Evolutionary conservation across 2,797 vertebrate species (phyloP), one percentile per base, ranked within the genome.

Genomic region (Schizopygopsis malacanthus): DNA sequence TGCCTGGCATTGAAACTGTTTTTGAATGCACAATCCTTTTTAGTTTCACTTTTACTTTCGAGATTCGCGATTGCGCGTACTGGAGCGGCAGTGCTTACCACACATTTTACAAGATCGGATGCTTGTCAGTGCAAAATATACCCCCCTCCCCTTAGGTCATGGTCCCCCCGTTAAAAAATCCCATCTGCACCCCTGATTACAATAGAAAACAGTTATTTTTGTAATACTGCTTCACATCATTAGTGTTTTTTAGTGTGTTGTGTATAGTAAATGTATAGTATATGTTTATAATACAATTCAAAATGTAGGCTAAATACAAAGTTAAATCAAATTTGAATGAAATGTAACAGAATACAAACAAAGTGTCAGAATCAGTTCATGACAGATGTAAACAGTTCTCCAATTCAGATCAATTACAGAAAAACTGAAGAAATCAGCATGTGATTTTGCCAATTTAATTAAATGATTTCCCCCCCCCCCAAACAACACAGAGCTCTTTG

Each of bases 401-500:
- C 5, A n/a, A 67, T 76, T 65, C 59, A 83, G 20, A n/a, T 83
- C 28, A 76, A 13, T 63, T 63, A 83, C 43, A 11, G 20, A 56
- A 33, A 15, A 75, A 61, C 52, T 33, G 41, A 56, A 41, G 13
- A 45, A 61, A 75, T 75, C 39, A 63, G 50, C 6, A 18, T 25
- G 5, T 33, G 50, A 72, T 79, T 33, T 18, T 71, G 33, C 56
- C 41, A 54, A 84, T 25, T 45, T 4, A 59, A 54, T 25, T 47
- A 10, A 75, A 41, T 41, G 41, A 41, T 25, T 4, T 7, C 6
- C 6, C 6, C 4, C 22, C 22, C 16, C 4, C 22, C 22, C 16
- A 71, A 86, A 61, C 9, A 25, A 82, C 45, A 25, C 22, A 69
- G 65, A 33, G 76, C 52, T 90, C 88, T 93, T 91, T 92, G 93